Evolutionary conservation across 2,888 invertebrate species (phyloP), one percentile per base, ranked within the genome.

Genomic region (Drosophila neoperkinsi): DNA sequence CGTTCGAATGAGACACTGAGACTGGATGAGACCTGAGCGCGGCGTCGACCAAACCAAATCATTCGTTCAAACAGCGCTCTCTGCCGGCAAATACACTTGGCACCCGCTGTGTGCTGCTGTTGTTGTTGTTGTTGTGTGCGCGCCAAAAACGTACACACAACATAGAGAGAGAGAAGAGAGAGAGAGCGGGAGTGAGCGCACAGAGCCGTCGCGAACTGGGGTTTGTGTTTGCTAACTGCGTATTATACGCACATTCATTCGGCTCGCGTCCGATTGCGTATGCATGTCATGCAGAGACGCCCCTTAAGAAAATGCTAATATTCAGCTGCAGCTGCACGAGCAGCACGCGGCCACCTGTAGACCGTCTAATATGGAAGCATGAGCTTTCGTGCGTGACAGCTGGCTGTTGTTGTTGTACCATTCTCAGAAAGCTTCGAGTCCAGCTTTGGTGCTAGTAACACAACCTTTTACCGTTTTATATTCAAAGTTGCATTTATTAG

Each of bases 61-160:
- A 64, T 62, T 64, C 64, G 74, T 64, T 55, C 51, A 43, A 36
- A 63, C 59, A 25, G 28, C 50, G 51, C 72, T 76, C 71, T 71
- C 72, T 66, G 81, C 89, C 84, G 89, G 86, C 83, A 74, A 79
- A 59, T 67, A 74, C 61, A 60, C 53, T 71, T 71, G 41, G 41
- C 67, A 67, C 62, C 57, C 50, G 46, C 16, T 46, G 9, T 25
- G 16, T 46, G 16, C 16, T 25, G 34, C 34, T 34, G 21, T 21
- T 43, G 21, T 21, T 46, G 21, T 66, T 71, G 63, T 57, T 53
- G 70, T 77, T 84, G 81, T 71, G 63, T 78, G 84, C 84, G 86
- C 89, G 84, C 89, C 84, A 84, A 84, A 84, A 88, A 74, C 83
- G 70, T 66, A 57, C 63, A 50, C 36, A 49, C n/a, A 46, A 66